Base-by-base conservation (phyloP, 2,113 vertebrate species). In the Macroglossus sobrinus region DNA sequence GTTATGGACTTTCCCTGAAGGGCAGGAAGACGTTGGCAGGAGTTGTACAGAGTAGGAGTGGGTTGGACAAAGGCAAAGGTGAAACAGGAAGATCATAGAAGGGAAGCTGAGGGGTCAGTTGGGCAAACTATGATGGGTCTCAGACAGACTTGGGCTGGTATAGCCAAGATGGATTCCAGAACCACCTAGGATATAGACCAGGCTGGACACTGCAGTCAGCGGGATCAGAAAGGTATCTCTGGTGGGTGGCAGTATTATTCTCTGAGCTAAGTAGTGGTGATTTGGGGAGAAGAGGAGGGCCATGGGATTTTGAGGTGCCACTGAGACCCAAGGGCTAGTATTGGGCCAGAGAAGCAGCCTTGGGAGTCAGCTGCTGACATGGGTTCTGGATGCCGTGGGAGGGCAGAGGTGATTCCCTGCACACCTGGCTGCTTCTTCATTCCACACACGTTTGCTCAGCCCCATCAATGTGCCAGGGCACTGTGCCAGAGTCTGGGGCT, bases 401-500 rank as follows among this genome's bases (percentile, higher is more conserved):
- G 19, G 64, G 24, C 22, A 1, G 14, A 55, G 71, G 55, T 1
- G 40, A 47, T 16, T 28, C 21, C 19, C 64, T 0, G 11, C 26
- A 22, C 47, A 53, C 33, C 87, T 18, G 6, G 9, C 50, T 55
- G 40, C 35, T 22, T 74, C 68, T 68, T 55, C 87, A 55, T 86
- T 55, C 84, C 14, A 3, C 53, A 33, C 10, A 4, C 13, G 2
- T 79, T n/a, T 22, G 66, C 79, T 88, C 14, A 76, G 84, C 24
- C 13, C 50, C 10, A 8, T 71, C 43, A 2, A 15, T 10, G 30
- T n/a, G n/a, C 45, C n/a, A 40, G 2, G 19, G 79, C 0, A 0
- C 53, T 4, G n/a, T 61, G 76, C 47, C 79, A 40, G 53, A 74
- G 80, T 4, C 76, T 7, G 5, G 38, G 74, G 89, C 68, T 7